These are phyloP conservation scores for Lamproptera curius DNA, from an alignment of 2,888 invertebrate species.

Conservation along the genomic window DNA sequence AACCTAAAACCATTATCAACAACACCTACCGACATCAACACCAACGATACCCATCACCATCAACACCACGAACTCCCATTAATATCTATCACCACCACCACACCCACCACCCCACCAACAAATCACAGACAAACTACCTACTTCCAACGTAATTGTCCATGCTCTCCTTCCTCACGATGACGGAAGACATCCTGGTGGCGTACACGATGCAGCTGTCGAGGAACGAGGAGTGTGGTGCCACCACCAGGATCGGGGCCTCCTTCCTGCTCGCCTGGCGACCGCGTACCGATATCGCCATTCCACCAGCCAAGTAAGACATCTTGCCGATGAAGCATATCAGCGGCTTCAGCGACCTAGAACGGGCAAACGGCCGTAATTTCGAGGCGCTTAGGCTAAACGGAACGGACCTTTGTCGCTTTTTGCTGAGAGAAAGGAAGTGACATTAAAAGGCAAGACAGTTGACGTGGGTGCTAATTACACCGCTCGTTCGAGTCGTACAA, in stretches of 20 bases:
- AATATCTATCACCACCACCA: slow-evolving; percentile 17
- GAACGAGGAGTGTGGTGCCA: slow-evolving; percentile 94
- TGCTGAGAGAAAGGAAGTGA: neutral
- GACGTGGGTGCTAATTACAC: too few species aligned
- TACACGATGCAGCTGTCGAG: slow-evolving; percentile 92
- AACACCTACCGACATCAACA: too few species aligned
- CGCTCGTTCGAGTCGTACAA: too few species aligned
- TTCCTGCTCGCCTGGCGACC: slow-evolving; percentile 85
- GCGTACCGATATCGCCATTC: slow-evolving; percentile 86
- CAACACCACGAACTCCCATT: slow-evolving; percentile 1
- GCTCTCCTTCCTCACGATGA: slow-evolving; percentile 90
- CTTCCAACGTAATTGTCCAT: slow-evolving; percentile 92
- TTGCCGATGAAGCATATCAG: slow-evolving; percentile 86
- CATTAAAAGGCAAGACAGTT: neutral
- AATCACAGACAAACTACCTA: slow-evolving; percentile 70
- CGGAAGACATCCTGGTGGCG: slow-evolving; percentile 88
- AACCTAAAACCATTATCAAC: too few species aligned
- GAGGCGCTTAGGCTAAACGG: neutral
- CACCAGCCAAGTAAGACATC: slow-evolving; percentile 85
- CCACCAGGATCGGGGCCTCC: slow-evolving; percentile 91
- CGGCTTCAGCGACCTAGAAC: slow-evolving; percentile 77
- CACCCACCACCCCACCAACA: slow-evolving; percentile 30
- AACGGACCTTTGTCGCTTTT: neutral
- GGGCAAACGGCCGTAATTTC: slow-evolving; percentile 25
- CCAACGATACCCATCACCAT: neutral